Base-by-base conservation (phyloP, 1,140 invertebrate species). In the Trachymyrmex septentrionalis region DNA sequence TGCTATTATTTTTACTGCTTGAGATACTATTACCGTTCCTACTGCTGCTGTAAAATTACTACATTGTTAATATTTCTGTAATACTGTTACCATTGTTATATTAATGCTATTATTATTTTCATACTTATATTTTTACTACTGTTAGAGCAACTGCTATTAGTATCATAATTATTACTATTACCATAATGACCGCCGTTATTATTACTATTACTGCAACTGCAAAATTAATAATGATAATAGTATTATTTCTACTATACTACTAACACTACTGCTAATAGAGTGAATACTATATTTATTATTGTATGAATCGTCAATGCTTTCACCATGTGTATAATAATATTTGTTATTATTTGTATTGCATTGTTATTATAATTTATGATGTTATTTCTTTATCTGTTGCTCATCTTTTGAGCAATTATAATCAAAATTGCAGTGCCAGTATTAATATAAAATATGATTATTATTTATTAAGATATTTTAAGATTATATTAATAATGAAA, bases 101-200 rank as follows among this genome's bases (percentile, higher is more conserved):
- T 53, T 80, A 27, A 27, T 34, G 16, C 12, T 67, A 67, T 50
- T 24, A 24, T 69, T n/a, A 53, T 38, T 1, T 76, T 24, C 14
- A 44, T 76, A 24, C 34, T 73, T 27, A 27, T 44, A 24, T 61
- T 76, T 38, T 16, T 80, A 34, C 4, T 66, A 53, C 6, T 66
- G 24, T 63, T 63, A 77, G 85, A 78, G 85, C 85, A 92, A 92
- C 82, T 77, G 86, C 10, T 57, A 78, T 64, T 81, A 63, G 85
- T 86, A 63, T 87, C 85, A 90, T 27, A 64, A 53, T 55, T 85
- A 77, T 21, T 6, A 21, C 50, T 19, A 64, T 53, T 53, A 80
- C 55, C 66, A 86, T 84, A 87, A 87, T 77, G n/a, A 73, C n/a
- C 59, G 57, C 44, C 77, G 69, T 30, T 48, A 19, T 61, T 34